Base-by-base conservation (phyloP, 2,797 vertebrate genomes). In the Cuculus canorus region DNA sequence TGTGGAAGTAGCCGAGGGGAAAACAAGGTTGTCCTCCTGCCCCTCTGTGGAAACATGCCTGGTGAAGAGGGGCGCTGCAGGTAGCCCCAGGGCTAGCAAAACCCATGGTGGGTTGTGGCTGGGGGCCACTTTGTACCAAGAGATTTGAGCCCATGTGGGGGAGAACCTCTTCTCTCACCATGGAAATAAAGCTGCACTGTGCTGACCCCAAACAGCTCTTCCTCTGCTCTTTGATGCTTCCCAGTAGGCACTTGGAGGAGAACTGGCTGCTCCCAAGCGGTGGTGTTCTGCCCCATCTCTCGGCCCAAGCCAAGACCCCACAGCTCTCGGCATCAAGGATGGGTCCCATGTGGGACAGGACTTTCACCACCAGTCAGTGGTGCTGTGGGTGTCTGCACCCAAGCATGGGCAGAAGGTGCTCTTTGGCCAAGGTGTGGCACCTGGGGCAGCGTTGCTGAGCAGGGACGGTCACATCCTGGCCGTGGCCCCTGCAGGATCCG, bases 141-240 rank as follows among this genome's bases (percentile, higher is more conserved):
- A 85, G 70, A 61, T 81, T 6, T 6, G 77, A 71, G 72, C 37
- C 69, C 57, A 1, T 10, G 56, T 10, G 56, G 57, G 45, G 71
- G 37, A 77, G 35, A 70, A 65, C 23, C 24, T 81, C 28, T 21
- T 48, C 30, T 63, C 70, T n/a, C 72, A 12, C 77, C 52, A 0
- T 66, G 82, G 92, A 95, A 97, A 96, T 97, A 97, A 96, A 96
- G 93, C 95, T 83, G 93, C 90, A 93, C 89, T 81, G 91, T 96
- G 96, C 93, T 92, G 47, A 79, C 88, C 94, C 94, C 82, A 65
- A 41, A 23, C 37, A 6, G 65, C 72, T 59, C 43, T 30, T 1
- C 66, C 37, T 69, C 69, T 73, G 71, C 59, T 93, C 65, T 52
- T 47, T 94, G 71, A 1, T 0, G 24, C 7, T 9, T 8, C 25